These are phyloP conservation scores for Agelaius tricolor DNA, from an alignment of 2,113 vertebrate species.

Conservation along the genomic window DNA sequence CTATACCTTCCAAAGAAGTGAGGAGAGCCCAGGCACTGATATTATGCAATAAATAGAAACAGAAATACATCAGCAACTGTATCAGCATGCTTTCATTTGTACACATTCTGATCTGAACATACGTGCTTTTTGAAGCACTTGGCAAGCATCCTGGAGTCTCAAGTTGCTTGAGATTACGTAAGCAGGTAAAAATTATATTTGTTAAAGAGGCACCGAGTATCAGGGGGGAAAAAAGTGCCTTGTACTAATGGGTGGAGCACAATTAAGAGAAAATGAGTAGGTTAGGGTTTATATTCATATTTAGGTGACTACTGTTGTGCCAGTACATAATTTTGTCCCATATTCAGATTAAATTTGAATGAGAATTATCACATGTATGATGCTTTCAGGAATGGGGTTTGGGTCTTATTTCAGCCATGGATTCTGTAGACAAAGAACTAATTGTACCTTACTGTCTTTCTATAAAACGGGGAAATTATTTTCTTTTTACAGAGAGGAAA, in stretches of 20 bases:
- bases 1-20: neutral
- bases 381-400: neutral
- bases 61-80: slow-evolving; percentile 12
- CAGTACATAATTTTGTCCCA: neutral
- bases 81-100: slow-evolving; percentile 15
- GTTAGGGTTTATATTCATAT: neutral
- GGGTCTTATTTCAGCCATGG: neutral
- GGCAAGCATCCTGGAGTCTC: neutral
- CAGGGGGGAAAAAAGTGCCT: neutral
- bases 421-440: neutral
- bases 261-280: neutral
- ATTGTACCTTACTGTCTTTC: neutral
- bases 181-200: slow-evolving; percentile 20
- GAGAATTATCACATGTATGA: neutral
- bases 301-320: neutral
- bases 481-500: neutral
- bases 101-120: neutral
- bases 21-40: neutral
- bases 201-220: neutral
- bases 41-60: slow-evolving; percentile 33
- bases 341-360: neutral
- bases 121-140: neutral
- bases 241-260: neutral
- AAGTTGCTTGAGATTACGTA: neutral
- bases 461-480: neutral